These are phyloP conservation scores for Tridacna gigas DNA, from an alignment of 2,888 invertebrate species.

Conservation along the genomic window DNA sequence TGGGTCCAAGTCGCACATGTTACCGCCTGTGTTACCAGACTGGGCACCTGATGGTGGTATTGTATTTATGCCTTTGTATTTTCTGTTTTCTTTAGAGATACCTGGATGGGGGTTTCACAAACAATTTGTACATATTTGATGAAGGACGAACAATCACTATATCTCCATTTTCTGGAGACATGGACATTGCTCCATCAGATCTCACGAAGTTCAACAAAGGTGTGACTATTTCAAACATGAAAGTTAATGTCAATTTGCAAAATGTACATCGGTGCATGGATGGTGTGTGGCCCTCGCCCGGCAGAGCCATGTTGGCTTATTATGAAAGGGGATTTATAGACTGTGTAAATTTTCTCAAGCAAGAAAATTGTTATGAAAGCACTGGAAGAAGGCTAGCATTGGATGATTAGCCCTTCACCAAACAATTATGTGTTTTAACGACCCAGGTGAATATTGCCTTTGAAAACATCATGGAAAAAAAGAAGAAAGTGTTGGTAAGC, in stretches of 20 bases:
- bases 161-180: conserved; percentile 97
- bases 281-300: conserved; percentile 84
- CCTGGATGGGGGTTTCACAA: conserved; percentile 98
- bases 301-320: conserved; percentile 78
- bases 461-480: not conserved
- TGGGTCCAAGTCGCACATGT: too few species aligned
- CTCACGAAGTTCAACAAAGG: conserved; percentile 60
- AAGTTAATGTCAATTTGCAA: conserved; percentile 81
- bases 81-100: conserved; percentile 87
- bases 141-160: conserved; percentile 94
- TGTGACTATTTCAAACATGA: conserved; percentile 70
- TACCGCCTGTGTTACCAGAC: too few species aligned
- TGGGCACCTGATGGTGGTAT: too few species aligned
- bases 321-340: conserved; percentile 82
- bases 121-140: conserved; percentile 95
- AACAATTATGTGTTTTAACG: too few species aligned
- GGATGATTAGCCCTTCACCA: too few species aligned
- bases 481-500: not conserved
- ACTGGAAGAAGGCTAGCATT: too few species aligned
- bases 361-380: conserved; percentile 35
- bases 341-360: conserved; percentile 81
- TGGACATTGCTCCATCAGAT: conserved; percentile 93
- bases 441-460: too few species aligned
- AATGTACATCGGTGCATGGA: conserved; percentile 82
- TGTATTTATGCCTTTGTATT: too few species aligned